phyloP scores from a whole-genome alignment of 2,797 vertebrate genomes.

The Tapera naevia region DNA sequence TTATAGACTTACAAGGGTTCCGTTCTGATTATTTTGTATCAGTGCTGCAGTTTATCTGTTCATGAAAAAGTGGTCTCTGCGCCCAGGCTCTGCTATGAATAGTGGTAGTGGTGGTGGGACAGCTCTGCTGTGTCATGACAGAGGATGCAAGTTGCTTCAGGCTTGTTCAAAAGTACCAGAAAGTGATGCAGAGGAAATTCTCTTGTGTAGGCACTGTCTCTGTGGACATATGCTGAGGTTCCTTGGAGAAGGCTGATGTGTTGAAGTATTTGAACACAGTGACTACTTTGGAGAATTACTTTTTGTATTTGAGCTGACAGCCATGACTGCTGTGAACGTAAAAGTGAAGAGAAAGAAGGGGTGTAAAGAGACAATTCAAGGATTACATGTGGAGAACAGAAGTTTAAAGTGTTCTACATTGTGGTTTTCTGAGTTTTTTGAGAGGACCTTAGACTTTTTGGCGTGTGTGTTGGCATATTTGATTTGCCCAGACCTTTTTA shows the following conservation, averaged over 20 bases:
- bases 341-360: neutral
- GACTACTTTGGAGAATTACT: slow-evolving; percentile 24
- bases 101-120: neutral
- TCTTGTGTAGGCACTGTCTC: neutral
- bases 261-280: slow-evolving; percentile 39
- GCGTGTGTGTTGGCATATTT: neutral
- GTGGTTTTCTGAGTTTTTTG: neutral
- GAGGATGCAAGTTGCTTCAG: neutral
- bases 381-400: neutral
- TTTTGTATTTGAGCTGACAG: slow-evolving; percentile 45
- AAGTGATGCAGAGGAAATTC: neutral
- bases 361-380: neutral
- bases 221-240: neutral
- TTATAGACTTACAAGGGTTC: neutral
- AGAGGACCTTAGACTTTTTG: neutral
- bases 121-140: neutral
- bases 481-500: neutral
- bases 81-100: neutral
- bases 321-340: slow-evolving; percentile 14
- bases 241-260: neutral
- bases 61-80: neutral
- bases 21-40: neutral
- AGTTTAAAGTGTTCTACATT: neutral
- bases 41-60: neutral
- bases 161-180: neutral